Evolutionary conservation across 1,140 invertebrate species (phyloP).

Genomic region (Conus ventricosus): DNA sequence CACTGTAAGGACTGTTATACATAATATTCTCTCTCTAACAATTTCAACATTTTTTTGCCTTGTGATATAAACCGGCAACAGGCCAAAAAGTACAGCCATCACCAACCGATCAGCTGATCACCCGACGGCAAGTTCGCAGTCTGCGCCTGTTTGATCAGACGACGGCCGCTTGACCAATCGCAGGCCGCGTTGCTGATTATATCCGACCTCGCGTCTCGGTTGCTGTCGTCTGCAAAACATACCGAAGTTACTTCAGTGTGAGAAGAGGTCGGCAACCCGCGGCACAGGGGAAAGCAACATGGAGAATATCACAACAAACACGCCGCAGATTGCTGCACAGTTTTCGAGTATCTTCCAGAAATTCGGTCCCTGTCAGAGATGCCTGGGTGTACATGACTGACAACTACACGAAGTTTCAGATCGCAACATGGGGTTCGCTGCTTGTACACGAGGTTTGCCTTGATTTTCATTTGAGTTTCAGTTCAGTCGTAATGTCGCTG

Average conservation of each 20-base stretch:
- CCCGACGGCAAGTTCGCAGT: not conserved
- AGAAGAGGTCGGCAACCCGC: not conserved
- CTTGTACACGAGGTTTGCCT: slow-evolving; percentile 65
- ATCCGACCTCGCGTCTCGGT: not conserved
- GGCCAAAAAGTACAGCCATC: too few species aligned
- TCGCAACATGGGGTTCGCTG: slow-evolving; percentile 67
- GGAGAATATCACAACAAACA: slow-evolving; percentile 38
- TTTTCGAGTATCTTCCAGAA: slow-evolving; percentile 57
- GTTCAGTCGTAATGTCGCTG: too few species aligned
- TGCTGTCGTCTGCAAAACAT: not conserved
- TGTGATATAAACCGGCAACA: too few species aligned
- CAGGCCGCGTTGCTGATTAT: not conserved
- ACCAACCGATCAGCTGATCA: not conserved
- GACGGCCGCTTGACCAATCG: slow-evolving; percentile 26
- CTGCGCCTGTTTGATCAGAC: slow-evolving; percentile 1
- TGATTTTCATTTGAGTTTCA: too few species aligned
- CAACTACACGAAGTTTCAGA: slow-evolving; percentile 66
- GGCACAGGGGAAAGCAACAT: not conserved
- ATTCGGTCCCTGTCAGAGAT: slow-evolving; percentile 54
- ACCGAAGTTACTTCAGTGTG: not conserved
- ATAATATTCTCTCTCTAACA: too few species aligned
- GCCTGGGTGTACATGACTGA: slow-evolving; percentile 64
- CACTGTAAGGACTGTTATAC: too few species aligned
- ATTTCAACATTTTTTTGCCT: too few species aligned
- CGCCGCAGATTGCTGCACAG: slow-evolving; percentile 5